phyloP scores from a whole-genome alignment of 2,888 invertebrate species.

The Cephonodes hylas region DNA sequence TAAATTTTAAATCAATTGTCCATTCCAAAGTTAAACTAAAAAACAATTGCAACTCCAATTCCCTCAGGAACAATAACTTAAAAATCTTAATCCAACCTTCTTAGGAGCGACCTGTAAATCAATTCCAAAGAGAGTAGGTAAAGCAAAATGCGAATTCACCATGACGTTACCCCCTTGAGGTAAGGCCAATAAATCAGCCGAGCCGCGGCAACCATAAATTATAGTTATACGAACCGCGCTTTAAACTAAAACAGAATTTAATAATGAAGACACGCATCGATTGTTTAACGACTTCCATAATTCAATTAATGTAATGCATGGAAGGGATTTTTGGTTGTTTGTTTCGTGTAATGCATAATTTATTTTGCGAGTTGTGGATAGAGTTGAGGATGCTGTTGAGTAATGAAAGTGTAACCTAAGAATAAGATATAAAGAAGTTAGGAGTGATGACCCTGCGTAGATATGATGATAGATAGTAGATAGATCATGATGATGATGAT shows the following conservation, averaged over 20 bases:
- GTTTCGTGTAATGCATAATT: not conserved
- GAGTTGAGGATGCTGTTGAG: too few relatives aligned
- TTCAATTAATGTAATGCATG: conserved; percentile 62
- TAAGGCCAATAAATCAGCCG: conserved; percentile 56
- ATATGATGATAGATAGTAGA: too few relatives aligned
- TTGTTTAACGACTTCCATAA: conserved; percentile 71
- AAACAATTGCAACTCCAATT: too few relatives aligned
- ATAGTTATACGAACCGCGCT: conserved; percentile 71
- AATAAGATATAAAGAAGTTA: too few relatives aligned
- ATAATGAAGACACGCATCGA: conserved; percentile 76
- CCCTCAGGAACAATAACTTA: not conserved
- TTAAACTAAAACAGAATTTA: conserved; percentile 73
- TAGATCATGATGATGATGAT: too few relatives aligned
- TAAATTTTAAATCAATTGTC: too few relatives aligned
- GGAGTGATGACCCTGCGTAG: too few relatives aligned
- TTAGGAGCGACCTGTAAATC: conserved; percentile 18
- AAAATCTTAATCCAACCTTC: not conserved
- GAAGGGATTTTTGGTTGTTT: conserved; percentile 39
- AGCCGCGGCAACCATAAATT: conserved; percentile 57
- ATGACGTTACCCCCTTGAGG: conserved; percentile 50
- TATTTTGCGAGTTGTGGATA: not conserved
- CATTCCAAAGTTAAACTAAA: too few relatives aligned
- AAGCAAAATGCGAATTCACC: conserved; percentile 60
- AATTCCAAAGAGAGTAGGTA: conserved; percentile 8
- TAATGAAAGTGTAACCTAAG: too few relatives aligned